Conservation (phyloP, 2,113 vertebrate species). For the Stictonetta naevosa region DNA sequence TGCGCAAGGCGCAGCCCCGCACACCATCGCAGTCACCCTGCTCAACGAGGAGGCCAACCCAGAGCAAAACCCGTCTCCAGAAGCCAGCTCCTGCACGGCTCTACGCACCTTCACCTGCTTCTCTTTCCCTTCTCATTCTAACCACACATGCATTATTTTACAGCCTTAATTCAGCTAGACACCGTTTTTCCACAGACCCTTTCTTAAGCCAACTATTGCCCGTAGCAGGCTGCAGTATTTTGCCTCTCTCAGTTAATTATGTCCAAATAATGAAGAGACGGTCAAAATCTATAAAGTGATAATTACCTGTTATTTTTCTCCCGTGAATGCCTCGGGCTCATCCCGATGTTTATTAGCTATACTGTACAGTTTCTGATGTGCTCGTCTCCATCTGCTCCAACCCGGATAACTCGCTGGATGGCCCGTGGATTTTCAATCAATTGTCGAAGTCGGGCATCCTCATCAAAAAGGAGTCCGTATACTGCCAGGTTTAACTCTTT, state of each 20-base stretch:
- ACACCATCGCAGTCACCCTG: not conserved
- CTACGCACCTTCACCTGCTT: not conserved
- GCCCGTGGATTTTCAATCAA: not conserved
- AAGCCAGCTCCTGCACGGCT: not conserved
- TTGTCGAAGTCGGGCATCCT: not conserved
- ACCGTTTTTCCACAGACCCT: accelerated
- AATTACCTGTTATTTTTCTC: constrained; percentile 39
- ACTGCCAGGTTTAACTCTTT: not conserved
- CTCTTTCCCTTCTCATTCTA: not conserved
- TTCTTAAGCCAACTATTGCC: not conserved
- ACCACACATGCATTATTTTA: accelerated
- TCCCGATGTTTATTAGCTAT: not conserved
- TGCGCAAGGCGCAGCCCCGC: not conserved
- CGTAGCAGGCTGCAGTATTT: not conserved
- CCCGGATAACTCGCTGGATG: not conserved
- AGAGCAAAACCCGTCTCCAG: not conserved
- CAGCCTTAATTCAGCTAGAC: not conserved
- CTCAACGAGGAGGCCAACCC: not conserved
- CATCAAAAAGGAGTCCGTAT: not conserved
- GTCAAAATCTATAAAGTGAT: constrained; percentile 24
- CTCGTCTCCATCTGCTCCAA: not conserved
- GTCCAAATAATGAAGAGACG: not conserved
- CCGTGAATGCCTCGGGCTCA: not conserved
- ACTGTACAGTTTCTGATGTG: not conserved
- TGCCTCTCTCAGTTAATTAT: constrained; percentile 14